A percentile compares a stretch with the other conserved stretches of the same genome.
Evolutionary conservation across 2,797 vertebrate genomes (phyloP).

Genomic region (Harpagifer antarcticus): DNA sequence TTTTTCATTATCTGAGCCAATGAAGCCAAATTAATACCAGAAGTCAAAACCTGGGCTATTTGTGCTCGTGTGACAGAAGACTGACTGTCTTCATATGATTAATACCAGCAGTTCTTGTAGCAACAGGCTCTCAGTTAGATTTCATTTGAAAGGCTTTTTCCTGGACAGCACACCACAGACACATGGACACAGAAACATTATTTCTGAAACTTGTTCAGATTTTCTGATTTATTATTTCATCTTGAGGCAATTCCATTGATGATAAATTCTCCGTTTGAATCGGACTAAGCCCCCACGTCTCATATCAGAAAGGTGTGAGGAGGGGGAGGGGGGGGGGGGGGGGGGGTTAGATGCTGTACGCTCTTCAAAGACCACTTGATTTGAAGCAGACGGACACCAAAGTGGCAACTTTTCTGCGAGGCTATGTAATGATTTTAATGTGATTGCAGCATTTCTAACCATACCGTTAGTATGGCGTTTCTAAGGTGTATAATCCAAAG

Average conservation of each 20-base stretch:
- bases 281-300: neutral
- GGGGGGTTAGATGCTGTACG: no score
- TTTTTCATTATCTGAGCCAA: no score
- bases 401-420: neutral
- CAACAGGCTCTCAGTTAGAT: neutral
- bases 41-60: conserved; percentile 10
- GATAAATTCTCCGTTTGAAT: no score
- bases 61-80: neutral
- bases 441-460: neutral
- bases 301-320: neutral
- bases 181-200: neutral
- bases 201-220: no score
- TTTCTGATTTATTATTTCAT: no score
- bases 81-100: conserved; percentile 4
- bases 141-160: neutral
- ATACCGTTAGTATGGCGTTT: neutral
- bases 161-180: neutral
- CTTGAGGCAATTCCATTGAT: no score
- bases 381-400: neutral
- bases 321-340: neutral
- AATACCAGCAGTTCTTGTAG: conserved; percentile 9
- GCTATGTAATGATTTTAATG: neutral
- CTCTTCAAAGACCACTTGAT: neutral
- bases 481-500: conserved; percentile 3
- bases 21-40: conserved; percentile 1